Base-by-base conservation (phyloP, 2,797 vertebrate genomes). In the Ceyx erithaca region DNA sequence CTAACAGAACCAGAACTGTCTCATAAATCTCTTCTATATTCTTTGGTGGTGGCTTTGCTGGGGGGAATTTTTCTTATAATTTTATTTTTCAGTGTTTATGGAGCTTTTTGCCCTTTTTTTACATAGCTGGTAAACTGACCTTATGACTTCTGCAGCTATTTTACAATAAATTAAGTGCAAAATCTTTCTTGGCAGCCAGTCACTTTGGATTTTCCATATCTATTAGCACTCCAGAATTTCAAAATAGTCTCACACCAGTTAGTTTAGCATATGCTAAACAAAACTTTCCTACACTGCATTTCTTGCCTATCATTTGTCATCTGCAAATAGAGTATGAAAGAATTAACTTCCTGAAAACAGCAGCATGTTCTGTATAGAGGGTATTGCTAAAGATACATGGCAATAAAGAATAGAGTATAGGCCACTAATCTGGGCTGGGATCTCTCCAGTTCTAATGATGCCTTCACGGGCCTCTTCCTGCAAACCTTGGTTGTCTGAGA, bases 131-230 rank as follows among this genome's bases (percentile, higher is more conserved):
- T 68, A 82, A 90, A 62, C 25, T 55, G 66, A 89, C 9, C 9
- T 81, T 81, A 92, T 89, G 31, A 69, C 35, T 94, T 89, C 58
- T 71, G 62, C 58, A 75, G 59, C 25, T 82, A 52, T 80, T 70
- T 77, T 58, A 35, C 66, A 92, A 58, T 59, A 92, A 94, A 70
- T 70, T 70, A 91, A 92, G 69, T 83, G 76, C 62, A 93, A 89
- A 95, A 94, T 78, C 13, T 80, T 67, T 63, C 55, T 31, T 83
- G 86, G 40, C 5, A 0, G 35, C 48, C 62, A 93, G 66, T 87
- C 69, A 69, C 55, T 85, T 93, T 57, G 76, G 69, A 72, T 92
- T 92, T 94, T 69, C 49, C 0, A 18, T 75, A 62, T 31, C n/a
- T 87, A 14, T 66, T 92, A 88, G 35, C 28, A 63, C 55, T 88